Evolutionary conservation across 35 echinoderm and acorn worm genomes (phyloP).

Genomic region (Apostichopus parvimensis): DNA sequence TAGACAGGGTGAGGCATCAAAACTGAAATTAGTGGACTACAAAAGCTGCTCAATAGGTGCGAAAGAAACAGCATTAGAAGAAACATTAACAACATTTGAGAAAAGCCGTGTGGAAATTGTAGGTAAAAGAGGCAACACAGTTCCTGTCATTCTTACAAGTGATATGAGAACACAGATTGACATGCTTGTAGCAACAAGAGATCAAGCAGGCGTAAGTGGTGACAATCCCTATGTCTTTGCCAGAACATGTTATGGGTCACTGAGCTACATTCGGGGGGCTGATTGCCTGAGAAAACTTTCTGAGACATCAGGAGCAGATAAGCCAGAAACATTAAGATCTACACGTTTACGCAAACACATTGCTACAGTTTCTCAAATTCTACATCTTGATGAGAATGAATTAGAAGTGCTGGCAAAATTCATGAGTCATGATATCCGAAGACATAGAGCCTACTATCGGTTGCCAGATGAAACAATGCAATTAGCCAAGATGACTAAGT

Average conservation of each 20-base stretch:
- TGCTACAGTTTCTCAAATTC: slow-evolving; percentile 50
- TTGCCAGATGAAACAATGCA: slow-evolving; percentile 44
- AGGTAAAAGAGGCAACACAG: slow-evolving; percentile 46
- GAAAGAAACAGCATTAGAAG: background rate
- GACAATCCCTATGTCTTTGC: slow-evolving; percentile 58
- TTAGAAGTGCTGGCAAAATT: slow-evolving; percentile 43
- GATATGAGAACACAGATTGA: slow-evolving; percentile 50
- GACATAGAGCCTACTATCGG: too few species aligned
- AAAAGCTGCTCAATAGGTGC: background rate
- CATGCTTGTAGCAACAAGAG: slow-evolving; percentile 7
- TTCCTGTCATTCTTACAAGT: slow-evolving; percentile 42
- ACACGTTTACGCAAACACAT: slow-evolving; percentile 63
- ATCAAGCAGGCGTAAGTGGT: slow-evolving; percentile 33
- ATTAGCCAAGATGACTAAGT: slow-evolving; percentile 44
- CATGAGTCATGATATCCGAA: too few species aligned
- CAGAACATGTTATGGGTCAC: background rate
- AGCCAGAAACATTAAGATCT: slow-evolving; percentile 47
- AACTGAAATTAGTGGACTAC: slow-evolving; percentile 45
- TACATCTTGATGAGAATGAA: slow-evolving; percentile 37
- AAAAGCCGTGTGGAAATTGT: slow-evolving; percentile 62
- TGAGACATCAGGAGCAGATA: slow-evolving; percentile 42
- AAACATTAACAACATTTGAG: slow-evolving; percentile 35
- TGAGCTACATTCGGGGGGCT: background rate
- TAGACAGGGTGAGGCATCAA: slow-evolving; percentile 50
- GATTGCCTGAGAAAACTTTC: slow-evolving; percentile 36